Percentiles rank a stretch among this genome's conserved stretches.
Evolutionary conservation across 2,888 invertebrate species (phyloP).

Genomic region (Erebia epiphron): DNA sequence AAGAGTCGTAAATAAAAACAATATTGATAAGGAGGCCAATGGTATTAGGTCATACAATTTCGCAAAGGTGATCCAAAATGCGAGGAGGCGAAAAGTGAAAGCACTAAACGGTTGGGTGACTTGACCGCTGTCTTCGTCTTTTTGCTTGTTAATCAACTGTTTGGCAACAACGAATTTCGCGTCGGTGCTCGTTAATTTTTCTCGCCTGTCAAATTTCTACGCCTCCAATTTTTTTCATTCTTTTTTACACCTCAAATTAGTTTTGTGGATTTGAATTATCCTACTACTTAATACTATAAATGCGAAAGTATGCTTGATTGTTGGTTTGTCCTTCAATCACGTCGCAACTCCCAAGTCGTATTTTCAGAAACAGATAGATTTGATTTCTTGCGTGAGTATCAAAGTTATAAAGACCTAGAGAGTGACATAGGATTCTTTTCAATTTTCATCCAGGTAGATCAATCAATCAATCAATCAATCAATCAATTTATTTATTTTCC

Average conservation of each 20-base stretch:
- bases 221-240: constrained; percentile 3
- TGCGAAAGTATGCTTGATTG: too few species aligned
- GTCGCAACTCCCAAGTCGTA: too few species aligned
- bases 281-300: too few species aligned
- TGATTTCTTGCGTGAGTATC: too few species aligned
- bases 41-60: constrained; percentile 37
- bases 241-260: neutral
- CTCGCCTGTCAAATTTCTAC: constrained; percentile 15
- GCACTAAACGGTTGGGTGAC: constrained; percentile 65
- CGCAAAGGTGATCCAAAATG: constrained; percentile 34
- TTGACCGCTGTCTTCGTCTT: constrained; percentile 57
- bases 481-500: too few species aligned
- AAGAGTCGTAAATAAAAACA: constrained; percentile 14
- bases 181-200: constrained; percentile 20
- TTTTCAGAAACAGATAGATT: too few species aligned
- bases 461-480: too few species aligned
- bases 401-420: too few species aligned
- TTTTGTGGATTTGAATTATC: neutral
- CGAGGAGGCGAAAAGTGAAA: constrained; percentile 66
- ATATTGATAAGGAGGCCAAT: constrained; percentile 31
- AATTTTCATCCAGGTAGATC: too few species aligned
- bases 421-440: too few species aligned
- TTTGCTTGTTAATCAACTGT: constrained; percentile 63
- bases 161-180: constrained; percentile 57
- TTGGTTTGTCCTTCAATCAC: too few species aligned